phyloP scores from a whole-genome alignment of 2,888 invertebrate species.

The Sminthurides aquaticus region DNA sequence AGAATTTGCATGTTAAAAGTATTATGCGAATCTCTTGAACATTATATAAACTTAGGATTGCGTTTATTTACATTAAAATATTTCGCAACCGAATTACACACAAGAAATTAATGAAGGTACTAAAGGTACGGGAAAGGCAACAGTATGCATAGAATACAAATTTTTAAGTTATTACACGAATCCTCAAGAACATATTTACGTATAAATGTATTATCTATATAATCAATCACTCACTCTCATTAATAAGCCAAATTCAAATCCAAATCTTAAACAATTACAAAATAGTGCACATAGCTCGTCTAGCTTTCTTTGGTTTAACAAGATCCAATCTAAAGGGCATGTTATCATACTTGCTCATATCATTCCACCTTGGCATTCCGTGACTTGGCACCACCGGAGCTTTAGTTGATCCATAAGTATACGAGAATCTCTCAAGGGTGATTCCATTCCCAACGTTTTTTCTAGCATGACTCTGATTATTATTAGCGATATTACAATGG shows the following conservation, averaged over 20 bases:
- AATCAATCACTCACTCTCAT: no score
- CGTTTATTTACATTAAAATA: no score
- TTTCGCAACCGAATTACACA: background rate
- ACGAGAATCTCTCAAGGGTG: conserved; percentile 11
- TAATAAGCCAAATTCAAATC: no score
- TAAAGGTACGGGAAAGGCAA: background rate
- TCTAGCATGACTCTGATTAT: conserved; percentile 5
- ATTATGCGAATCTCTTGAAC: no score
- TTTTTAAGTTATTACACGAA: background rate
- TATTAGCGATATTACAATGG: conserved; percentile 10
- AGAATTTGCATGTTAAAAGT: no score
- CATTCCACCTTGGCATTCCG: conserved; percentile 31
- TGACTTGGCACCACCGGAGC: background rate
- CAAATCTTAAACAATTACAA: conserved; percentile 17
- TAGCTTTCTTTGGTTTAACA: conserved; percentile 30
- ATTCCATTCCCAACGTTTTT: conserved; percentile 5
- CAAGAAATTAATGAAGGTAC: no score
- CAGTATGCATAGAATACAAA: background rate
- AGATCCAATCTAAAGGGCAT: conserved; percentile 41
- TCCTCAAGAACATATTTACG: background rate
- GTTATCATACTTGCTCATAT: conserved; percentile 35
- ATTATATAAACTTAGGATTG: no score
- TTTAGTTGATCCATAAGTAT: background rate
- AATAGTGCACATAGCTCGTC: conserved; percentile 33
- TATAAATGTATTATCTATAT: background rate